A percentile compares a stretch with the other conserved stretches of the same genome.
Conservation (phyloP, 2,797 vertebrate species). For the Tadarida brasiliensis region DNA sequence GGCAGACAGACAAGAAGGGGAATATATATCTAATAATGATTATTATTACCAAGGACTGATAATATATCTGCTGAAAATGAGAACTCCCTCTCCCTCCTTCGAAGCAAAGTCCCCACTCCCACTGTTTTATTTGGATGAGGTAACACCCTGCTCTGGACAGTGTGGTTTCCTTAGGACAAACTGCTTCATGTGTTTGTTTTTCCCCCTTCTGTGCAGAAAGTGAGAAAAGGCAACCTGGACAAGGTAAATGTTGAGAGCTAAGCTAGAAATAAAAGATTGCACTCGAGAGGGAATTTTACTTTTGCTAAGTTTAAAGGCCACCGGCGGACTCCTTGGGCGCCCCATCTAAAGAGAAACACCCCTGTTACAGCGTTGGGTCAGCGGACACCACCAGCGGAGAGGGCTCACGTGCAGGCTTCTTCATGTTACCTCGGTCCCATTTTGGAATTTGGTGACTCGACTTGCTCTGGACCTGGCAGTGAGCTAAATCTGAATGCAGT, state of each 20-base stretch:
- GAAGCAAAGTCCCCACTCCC: not conserved
- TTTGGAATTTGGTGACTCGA: not conserved
- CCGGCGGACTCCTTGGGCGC: not conserved
- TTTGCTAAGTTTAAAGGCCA: not conserved
- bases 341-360: not conserved
- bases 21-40: not conserved
- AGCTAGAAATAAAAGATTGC: conserved; percentile 47
- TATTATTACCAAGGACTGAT: not conserved
- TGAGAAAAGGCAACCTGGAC: not conserved
- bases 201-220: not conserved
- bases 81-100: not conserved
- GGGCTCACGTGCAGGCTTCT: not conserved
- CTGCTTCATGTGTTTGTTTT: not conserved
- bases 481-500: not conserved
- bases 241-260: not conserved
- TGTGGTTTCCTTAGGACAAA: not conserved
- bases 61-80: not conserved
- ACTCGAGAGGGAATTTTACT: not conserved
- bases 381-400: not conserved
- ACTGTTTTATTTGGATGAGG: not conserved
- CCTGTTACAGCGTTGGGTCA: not conserved
- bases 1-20: not conserved
- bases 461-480: not conserved
- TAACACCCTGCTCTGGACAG: not conserved
- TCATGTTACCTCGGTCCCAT: not conserved